Evolutionary conservation across 1,140 invertebrate species (phyloP).

Genomic region (Drosophila teissieri): DNA sequence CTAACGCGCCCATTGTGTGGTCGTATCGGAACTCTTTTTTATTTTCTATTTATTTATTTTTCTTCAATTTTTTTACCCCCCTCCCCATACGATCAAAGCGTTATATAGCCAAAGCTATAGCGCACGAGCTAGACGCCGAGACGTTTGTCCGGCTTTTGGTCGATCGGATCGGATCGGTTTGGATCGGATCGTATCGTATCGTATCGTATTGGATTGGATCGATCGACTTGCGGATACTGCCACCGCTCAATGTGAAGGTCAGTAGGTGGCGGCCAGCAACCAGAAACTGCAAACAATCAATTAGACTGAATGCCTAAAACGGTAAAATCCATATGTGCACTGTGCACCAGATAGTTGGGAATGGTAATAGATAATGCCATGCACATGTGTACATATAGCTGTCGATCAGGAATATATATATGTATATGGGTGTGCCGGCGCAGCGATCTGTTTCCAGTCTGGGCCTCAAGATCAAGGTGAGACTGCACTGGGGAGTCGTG

Average conservation of each 20-base stretch:
- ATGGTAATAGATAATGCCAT: slow-evolving; percentile 30
- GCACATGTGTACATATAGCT: slow-evolving; percentile 12
- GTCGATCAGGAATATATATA: slow-evolving; percentile 46
- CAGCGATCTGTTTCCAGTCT: slow-evolving; percentile 18
- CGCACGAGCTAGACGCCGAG: slow-evolving; percentile 68
- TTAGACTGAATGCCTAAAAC: slow-evolving; percentile 74
- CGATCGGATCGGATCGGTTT: slow-evolving; percentile 9
- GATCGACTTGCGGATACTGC: slow-evolving; percentile 74
- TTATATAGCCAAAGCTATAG: slow-evolving; percentile 16
- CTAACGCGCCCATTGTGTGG: slow-evolving; percentile 82
- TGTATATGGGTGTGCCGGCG: slow-evolving; percentile 38
- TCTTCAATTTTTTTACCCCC: not conserved
- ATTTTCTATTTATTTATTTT: not conserved
- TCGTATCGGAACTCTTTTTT: slow-evolving; percentile 51
- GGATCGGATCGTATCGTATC: slow-evolving; percentile 27
- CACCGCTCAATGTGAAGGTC: slow-evolving; percentile 78
- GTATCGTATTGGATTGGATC: slow-evolving; percentile 30
- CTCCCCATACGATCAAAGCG: slow-evolving; percentile 8
- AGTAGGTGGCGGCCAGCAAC: slow-evolving; percentile 78
- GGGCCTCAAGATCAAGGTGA: slow-evolving; percentile 56
- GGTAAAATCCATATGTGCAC: slow-evolving; percentile 68
- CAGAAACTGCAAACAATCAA: slow-evolving; percentile 74
- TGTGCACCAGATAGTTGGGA: slow-evolving; percentile 38
- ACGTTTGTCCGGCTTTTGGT: slow-evolving; percentile 71
- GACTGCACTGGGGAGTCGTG: not conserved